These are phyloP conservation scores for Coptodon rendalli DNA, from an alignment of 2,113 vertebrate species.

Conservation along the genomic window DNA sequence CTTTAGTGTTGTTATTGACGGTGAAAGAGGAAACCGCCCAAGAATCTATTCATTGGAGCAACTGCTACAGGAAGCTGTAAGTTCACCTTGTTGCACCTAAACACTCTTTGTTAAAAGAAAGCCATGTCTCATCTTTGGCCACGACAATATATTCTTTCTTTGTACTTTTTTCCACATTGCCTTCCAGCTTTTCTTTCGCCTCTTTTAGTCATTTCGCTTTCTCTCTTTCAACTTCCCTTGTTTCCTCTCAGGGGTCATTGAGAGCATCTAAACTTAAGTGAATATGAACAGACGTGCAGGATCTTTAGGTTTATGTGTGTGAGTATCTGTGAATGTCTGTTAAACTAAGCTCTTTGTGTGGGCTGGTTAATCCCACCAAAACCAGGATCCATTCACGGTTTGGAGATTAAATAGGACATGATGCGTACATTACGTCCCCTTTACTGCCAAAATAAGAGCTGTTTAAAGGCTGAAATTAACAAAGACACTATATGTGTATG, in stretches of 20 bases:
- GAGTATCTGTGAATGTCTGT: slow-evolving; percentile 7
- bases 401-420: slow-evolving; percentile 8
- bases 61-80: slow-evolving; percentile 92
- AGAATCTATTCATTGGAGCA: slow-evolving; percentile 93
- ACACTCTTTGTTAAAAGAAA: background rate
- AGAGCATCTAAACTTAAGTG: slow-evolving; percentile 24
- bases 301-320: slow-evolving; percentile 10
- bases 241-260: background rate
- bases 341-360: slow-evolving; percentile 6
- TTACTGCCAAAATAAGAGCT: background rate
- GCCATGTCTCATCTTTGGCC: background rate
- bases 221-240: background rate
- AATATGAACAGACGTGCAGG: slow-evolving; percentile 30
- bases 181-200: background rate
- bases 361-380: slow-evolving; percentile 31
- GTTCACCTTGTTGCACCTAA: slow-evolving; percentile 47
- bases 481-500: background rate
- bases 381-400: slow-evolving; percentile 30
- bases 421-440: background rate
- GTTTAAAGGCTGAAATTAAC: background rate
- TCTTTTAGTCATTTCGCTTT: background rate
- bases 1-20: slow-evolving; percentile 89
- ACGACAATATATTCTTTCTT: background rate
- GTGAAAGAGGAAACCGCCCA: slow-evolving; percentile 88
- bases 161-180: background rate